phyloP scores from a whole-genome alignment of 1,140 invertebrate species.

The Drosophila tristis region DNA sequence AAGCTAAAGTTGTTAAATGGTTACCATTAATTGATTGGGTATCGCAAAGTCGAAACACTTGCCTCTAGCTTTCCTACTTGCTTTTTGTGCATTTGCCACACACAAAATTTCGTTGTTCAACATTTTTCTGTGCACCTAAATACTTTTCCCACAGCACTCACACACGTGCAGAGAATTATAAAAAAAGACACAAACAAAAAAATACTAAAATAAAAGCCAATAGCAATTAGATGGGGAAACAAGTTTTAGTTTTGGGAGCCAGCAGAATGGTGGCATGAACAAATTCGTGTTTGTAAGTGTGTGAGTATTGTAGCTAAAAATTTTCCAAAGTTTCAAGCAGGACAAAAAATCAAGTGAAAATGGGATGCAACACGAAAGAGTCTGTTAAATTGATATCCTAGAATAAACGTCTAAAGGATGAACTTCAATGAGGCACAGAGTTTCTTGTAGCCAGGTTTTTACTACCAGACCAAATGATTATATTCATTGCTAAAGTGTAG shows the following conservation, averaged over 20 bases:
- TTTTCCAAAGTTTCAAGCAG: neutral
- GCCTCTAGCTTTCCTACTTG: too few species aligned
- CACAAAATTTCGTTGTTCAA: conserved; percentile 42
- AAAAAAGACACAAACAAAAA: conserved; percentile 14
- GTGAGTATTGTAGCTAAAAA: neutral
- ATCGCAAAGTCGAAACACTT: too few species aligned
- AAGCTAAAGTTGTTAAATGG: too few species aligned
- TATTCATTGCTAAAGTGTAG: too few species aligned
- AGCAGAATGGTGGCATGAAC: conserved; percentile 20
- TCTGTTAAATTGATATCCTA: neutral
- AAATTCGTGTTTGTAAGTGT: conserved; percentile 1
- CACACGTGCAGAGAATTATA: conserved; percentile 22
- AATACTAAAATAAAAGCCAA: conserved; percentile 51
- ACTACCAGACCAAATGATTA: too few species aligned
- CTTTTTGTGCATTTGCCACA: conserved; percentile 16
- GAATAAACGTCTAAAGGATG: neutral
- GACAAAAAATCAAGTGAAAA: conserved; percentile 8
- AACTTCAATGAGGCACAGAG: too few species aligned
- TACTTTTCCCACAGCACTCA: conserved; percentile 38
- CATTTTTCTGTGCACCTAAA: conserved; percentile 51
- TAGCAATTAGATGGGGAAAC: conserved; percentile 66
- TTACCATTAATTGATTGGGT: too few species aligned
- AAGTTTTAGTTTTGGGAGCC: conserved; percentile 39
- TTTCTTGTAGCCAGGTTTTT: too few species aligned
- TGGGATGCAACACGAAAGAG: neutral